Conservation (phyloP, 2,113 vertebrate genomes). For the Colistium nudipinnis region DNA sequence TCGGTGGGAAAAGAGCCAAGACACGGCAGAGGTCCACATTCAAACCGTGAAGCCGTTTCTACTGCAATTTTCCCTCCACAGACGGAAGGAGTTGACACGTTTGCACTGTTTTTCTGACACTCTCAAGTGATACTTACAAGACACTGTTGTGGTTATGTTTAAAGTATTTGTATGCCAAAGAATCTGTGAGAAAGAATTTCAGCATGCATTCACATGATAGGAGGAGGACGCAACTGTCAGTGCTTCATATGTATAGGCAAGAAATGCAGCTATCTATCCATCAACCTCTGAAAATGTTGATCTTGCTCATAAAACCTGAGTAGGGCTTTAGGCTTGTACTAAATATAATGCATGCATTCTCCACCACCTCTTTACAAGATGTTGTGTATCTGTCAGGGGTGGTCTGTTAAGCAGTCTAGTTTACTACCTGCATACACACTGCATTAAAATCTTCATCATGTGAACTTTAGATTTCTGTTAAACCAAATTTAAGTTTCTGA, state of each 20-base stretch:
- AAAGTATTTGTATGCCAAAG: slow-evolving; percentile 46
- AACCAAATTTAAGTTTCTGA: neutral
- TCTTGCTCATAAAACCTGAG: neutral
- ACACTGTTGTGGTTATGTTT: slow-evolving; percentile 68
- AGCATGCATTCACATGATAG: slow-evolving; percentile 46
- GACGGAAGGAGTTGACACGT: slow-evolving; percentile 59
- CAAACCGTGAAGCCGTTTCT: slow-evolving; percentile 53
- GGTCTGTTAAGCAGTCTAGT: no score
- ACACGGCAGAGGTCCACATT: slow-evolving; percentile 37
- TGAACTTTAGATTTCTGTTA: no score
- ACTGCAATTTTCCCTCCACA: slow-evolving; percentile 33
- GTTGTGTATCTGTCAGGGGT: neutral
- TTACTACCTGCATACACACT: neutral
- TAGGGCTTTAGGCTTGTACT: neutral
- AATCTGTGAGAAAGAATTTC: slow-evolving; percentile 73
- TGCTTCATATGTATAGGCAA: neutral
- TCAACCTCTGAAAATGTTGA: neutral
- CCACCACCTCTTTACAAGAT: neutral
- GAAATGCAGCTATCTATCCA: neutral
- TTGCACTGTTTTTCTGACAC: slow-evolving; percentile 67
- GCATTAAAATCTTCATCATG: neutral
- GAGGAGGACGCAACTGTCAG: slow-evolving; percentile 3
- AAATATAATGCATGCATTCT: neutral
- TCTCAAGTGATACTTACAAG: slow-evolving; percentile 69
- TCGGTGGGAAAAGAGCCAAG: slow-evolving; percentile 51